Conservation (phyloP, 1,140 invertebrate genomes). For the Hypsibius dujardini region DNA sequence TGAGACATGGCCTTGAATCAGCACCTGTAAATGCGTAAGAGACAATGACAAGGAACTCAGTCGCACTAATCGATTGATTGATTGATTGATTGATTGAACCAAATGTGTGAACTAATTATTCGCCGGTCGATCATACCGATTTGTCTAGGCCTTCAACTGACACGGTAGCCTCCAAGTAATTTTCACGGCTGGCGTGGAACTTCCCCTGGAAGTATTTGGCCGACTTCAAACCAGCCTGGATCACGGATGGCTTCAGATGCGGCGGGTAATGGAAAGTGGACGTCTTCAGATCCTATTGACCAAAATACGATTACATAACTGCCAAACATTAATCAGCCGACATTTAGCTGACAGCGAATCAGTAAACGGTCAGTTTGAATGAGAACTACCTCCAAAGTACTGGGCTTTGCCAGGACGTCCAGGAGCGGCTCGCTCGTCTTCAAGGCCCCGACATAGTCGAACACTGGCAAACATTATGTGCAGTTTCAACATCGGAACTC, state of each 20-base stretch:
- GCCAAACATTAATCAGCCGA: too few relatives aligned
- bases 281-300: constrained; percentile 32
- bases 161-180: constrained; percentile 82
- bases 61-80: constrained; percentile 3
- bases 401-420: constrained; percentile 31
- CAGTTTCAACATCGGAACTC: too few relatives aligned
- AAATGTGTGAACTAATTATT: constrained; percentile 8
- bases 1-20: constrained; percentile 67
- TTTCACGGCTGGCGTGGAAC: constrained; percentile 55
- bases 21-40: constrained; percentile 41
- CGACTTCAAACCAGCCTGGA: constrained; percentile 57
- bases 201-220: constrained; percentile 62
- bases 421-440: not conserved
- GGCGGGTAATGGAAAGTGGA: constrained; percentile 47
- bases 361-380: too few relatives aligned
- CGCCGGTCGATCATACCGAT: constrained; percentile 38
- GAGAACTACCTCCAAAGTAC: constrained; percentile 34
- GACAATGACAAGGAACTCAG: not conserved
- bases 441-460: not conserved
- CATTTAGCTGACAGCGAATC: too few relatives aligned
- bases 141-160: constrained; percentile 56
- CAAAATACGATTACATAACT: too few relatives aligned
- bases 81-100: too few relatives aligned
- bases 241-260: constrained; percentile 55
- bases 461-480: constrained; percentile 16